Percentiles rank a stretch among this genome's conserved stretches.
These are phyloP conservation scores for Eleutherodactylus coqui DNA, from an alignment of 2,797 vertebrate species.

Conservation along the genomic window DNA sequence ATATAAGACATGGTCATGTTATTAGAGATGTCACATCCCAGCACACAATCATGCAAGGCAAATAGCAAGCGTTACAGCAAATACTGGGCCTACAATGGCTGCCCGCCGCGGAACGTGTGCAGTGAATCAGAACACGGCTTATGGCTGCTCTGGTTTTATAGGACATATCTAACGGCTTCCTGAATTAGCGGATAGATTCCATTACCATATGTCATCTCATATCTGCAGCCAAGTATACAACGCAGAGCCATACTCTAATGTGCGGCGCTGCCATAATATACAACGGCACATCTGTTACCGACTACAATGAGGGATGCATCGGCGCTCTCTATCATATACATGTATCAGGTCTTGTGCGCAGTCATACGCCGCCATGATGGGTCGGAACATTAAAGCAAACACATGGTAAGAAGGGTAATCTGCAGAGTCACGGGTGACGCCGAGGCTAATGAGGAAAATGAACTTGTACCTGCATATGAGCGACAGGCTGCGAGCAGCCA, in stretches of 20 bases:
- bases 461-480: background rate
- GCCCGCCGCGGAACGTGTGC: background rate
- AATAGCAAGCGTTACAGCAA: background rate
- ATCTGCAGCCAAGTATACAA: slow-evolving; percentile 1
- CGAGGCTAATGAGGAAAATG: background rate
- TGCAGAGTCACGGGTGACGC: background rate
- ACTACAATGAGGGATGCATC: background rate
- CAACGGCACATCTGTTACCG: background rate
- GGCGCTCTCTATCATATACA: background rate
- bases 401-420: background rate
- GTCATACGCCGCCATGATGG: background rate
- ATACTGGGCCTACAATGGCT: background rate
- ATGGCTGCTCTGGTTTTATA: background rate
- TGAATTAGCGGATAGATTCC: background rate
- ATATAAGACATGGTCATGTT: no score
- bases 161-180: slow-evolving; percentile 4
- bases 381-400: background rate
- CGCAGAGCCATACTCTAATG: background rate
- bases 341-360: background rate
- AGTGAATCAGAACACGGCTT: slow-evolving; percentile 10
- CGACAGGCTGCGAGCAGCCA: background rate
- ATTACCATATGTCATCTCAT: background rate
- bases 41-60: background rate
- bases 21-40: background rate
- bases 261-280: background rate